Conservation (phyloP, 2,888 invertebrate species). For the Keiferia lycopersicella region DNA sequence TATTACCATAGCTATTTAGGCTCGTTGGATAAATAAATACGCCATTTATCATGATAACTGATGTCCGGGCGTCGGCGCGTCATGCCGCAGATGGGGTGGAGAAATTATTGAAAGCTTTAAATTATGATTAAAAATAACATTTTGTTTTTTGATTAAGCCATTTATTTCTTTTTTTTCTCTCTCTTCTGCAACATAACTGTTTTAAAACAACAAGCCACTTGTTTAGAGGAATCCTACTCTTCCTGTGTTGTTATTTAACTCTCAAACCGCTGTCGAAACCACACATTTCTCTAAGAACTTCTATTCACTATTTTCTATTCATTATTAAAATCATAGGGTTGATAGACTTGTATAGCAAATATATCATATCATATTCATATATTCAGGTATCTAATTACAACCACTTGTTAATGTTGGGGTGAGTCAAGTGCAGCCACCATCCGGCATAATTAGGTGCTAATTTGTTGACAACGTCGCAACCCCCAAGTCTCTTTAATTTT, state of each 20-base stretch:
- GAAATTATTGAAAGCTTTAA: constrained; percentile 56
- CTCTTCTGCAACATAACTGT: no score
- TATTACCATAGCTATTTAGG: constrained; percentile 82
- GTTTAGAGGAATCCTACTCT: no score
- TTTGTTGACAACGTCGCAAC: constrained; percentile 36
- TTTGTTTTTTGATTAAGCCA: no score
- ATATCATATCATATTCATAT: no score
- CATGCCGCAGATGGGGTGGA: constrained; percentile 44
- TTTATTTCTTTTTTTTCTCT: no score
- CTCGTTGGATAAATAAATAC: constrained; percentile 81
- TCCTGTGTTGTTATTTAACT: no score
- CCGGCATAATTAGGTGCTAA: constrained; percentile 42
- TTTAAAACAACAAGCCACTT: no score
- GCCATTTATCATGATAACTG: constrained; percentile 81
- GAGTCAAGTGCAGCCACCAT: constrained; percentile 32
- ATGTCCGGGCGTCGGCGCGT: constrained; percentile 71
- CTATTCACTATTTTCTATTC: no score
- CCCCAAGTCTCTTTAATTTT: constrained; percentile 22
- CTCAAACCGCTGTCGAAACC: no score
- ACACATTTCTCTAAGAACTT: no score
- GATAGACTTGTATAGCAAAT: no score
- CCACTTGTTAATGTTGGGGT: constrained; percentile 10
- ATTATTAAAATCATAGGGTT: no score
- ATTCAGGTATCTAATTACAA: not conserved
- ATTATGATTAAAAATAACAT: not conserved